Conservation (phyloP, 2,888 invertebrate genomes). For the Dryomyza anilis region DNA sequence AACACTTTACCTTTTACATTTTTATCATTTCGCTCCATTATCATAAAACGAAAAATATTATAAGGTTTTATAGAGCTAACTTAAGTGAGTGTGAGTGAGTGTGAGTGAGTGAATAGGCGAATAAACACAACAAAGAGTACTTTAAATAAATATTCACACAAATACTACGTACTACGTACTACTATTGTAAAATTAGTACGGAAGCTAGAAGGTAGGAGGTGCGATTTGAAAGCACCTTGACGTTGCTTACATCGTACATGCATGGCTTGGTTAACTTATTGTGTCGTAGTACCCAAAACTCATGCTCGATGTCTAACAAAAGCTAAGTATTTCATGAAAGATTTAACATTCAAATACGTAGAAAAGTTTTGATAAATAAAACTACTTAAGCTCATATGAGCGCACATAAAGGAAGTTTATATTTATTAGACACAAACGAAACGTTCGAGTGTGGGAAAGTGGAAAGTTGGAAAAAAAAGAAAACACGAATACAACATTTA, state of each 20-base stretch:
- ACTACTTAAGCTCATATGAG: conserved; percentile 54
- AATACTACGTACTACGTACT: neutral
- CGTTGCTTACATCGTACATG: too few relatives aligned
- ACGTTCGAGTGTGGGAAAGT: neutral
- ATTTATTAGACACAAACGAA: conserved; percentile 11
- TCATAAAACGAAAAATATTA: conserved; percentile 46
- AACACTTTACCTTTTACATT: conserved; percentile 7
- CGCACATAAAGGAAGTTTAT: conserved; percentile 38
- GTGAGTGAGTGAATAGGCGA: too few relatives aligned
- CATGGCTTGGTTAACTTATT: too few relatives aligned
- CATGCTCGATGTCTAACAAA: conserved; percentile 29
- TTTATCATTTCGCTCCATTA: too few relatives aligned
- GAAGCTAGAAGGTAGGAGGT: neutral
- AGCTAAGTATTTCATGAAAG: conserved; percentile 56
- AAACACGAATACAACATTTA: too few relatives aligned
- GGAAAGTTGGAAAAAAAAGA: too few relatives aligned
- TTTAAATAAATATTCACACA: neutral
- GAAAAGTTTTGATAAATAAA: conserved; percentile 49
- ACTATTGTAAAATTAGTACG: neutral
- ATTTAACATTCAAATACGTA: conserved; percentile 60
- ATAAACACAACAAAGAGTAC: too few relatives aligned
- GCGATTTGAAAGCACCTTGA: neutral
- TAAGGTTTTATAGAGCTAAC: conserved; percentile 19
- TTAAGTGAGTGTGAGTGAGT: too few relatives aligned
- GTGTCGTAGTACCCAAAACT: too few relatives aligned